Conservation (phyloP, 2,797 vertebrate genomes). For the Decapterus maruadsi region DNA sequence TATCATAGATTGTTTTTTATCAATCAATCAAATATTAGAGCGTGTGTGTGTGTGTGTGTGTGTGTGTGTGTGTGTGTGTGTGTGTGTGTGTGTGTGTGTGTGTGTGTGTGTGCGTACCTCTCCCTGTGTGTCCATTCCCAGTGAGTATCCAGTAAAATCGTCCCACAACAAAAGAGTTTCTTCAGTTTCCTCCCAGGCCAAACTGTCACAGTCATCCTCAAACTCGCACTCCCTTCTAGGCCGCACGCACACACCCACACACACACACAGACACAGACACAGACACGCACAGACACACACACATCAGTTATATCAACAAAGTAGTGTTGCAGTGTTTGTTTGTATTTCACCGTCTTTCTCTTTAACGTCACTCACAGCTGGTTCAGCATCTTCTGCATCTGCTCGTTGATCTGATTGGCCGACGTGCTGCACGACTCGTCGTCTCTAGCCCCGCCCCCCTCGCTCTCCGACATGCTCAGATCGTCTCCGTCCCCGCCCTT, state of each 20-base stretch:
- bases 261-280: background rate
- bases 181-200: conserved; percentile 96
- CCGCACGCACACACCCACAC: background rate
- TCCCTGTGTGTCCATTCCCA: conserved; percentile 88
- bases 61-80: no score
- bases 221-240: conserved; percentile 92
- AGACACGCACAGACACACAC: conserved; percentile 19
- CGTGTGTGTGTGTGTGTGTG: no score
- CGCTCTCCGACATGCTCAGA: conserved; percentile 87
- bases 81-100: no score
- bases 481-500: conserved; percentile 88
- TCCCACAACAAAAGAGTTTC: conserved; percentile 95
- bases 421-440: conserved; percentile 89
- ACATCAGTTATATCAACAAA: background rate
- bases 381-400: conserved; percentile 96
- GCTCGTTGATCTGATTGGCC: conserved; percentile 93
- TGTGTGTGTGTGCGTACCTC: conserved; percentile 80
- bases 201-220: conserved; percentile 96
- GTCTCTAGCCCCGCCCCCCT: conserved; percentile 86
- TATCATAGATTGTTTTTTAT: no score
- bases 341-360: background rate
- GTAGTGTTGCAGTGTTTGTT: no score
- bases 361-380: conserved; percentile 84
- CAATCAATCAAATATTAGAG: no score
- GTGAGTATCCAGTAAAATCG: conserved; percentile 92